Conservation (phyloP, 2,113 vertebrate species). For the Myotis davidii region DNA sequence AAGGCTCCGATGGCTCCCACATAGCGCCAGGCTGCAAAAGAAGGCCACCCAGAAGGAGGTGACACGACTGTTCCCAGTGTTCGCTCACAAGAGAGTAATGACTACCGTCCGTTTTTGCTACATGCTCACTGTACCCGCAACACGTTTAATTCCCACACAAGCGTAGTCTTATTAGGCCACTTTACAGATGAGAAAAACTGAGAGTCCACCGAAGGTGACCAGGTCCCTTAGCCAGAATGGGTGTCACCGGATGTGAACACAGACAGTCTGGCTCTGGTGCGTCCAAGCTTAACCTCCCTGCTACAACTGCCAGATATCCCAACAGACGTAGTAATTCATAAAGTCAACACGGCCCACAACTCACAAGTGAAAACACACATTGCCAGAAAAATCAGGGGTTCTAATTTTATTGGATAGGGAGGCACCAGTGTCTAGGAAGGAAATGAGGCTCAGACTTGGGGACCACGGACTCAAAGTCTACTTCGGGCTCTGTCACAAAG, state of each 20-base stretch:
- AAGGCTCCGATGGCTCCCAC: constrained; percentile 91
- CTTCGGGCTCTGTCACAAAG: neutral
- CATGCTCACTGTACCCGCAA: neutral
- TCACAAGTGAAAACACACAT: neutral
- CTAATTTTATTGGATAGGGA: neutral
- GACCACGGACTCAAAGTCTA: neutral
- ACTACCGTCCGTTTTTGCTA: neutral
- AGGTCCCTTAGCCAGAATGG: neutral
- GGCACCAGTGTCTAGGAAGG: neutral
- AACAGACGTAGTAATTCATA: neutral
- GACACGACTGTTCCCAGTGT: neutral
- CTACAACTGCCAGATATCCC: neutral
- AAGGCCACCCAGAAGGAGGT: constrained; percentile 53
- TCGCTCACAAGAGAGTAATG: neutral
- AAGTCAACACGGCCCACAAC: neutral
- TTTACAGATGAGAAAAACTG: neutral
- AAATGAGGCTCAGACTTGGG: neutral
- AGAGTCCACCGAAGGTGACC: neutral
- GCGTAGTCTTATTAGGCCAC: neutral
- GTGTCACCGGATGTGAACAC: neutral
- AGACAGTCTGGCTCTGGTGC: neutral
- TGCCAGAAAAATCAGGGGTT: neutral
- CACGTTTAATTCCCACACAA: neutral
- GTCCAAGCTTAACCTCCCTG: neutral
- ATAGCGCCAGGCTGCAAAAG: constrained; percentile 93